Percentiles rank a stretch among this genome's conserved stretches.
These are phyloP conservation scores for Schizotus pectinicornis DNA, from an alignment of 2,888 invertebrate species.

Conservation along the genomic window DNA sequence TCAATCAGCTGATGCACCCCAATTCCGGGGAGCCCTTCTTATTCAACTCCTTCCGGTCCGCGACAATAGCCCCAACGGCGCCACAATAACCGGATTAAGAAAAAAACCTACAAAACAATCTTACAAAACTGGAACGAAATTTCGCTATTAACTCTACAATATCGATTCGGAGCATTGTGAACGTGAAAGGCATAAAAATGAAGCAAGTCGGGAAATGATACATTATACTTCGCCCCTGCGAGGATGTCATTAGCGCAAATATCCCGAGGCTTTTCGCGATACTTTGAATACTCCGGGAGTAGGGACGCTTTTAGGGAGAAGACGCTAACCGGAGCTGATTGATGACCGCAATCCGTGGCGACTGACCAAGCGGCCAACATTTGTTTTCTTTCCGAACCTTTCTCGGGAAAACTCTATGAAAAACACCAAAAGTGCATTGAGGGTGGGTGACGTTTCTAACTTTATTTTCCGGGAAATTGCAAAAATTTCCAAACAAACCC, in stretches of 20 bases:
- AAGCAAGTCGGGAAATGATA: constrained; percentile 45
- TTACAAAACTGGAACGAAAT: neutral
- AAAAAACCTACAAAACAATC: constrained; percentile 5
- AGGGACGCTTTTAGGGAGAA: constrained; percentile 12
- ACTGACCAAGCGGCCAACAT: constrained; percentile 52
- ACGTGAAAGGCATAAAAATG: constrained; percentile 50
- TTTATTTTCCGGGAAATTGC: constrained; percentile 9
- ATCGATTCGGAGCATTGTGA: neutral
- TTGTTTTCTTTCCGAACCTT: constrained; percentile 53
- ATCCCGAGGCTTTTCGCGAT: constrained; percentile 41
- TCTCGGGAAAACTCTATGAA: constrained; percentile 35
- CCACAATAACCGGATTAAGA: constrained; percentile 33
- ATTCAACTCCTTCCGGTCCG: constrained; percentile 44
- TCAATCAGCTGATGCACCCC: constrained; percentile 40
- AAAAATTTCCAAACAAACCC: no score
- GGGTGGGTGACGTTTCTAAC: constrained; percentile 5
- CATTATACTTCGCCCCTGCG: constrained; percentile 46
- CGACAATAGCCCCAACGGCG: constrained; percentile 41
- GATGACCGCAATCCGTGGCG: constrained; percentile 45
- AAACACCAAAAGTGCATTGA: constrained; percentile 55
- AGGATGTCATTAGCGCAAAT: constrained; percentile 52
- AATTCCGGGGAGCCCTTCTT: constrained; percentile 29
- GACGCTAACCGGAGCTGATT: constrained; percentile 42
- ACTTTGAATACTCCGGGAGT: constrained; percentile 12
- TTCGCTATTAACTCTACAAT: neutral